Conservation (phyloP, 2,113 vertebrate genomes). For the Podiceps cristatus region DNA sequence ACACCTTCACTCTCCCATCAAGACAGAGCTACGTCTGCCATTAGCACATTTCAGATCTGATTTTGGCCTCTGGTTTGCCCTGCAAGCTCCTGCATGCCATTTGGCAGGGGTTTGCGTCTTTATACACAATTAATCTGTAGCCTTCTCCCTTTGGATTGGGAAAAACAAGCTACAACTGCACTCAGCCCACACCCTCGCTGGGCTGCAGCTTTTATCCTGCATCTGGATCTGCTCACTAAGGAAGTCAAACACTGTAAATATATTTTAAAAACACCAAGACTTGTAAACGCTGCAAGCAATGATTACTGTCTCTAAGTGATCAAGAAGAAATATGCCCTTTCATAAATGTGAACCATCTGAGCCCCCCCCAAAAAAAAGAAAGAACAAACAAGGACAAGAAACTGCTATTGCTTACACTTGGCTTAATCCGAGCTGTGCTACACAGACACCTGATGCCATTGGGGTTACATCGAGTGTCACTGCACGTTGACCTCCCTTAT, state of each 20-base stretch:
- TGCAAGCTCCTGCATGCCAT: background rate
- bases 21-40: background rate
- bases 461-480: background rate
- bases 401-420: background rate
- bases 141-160: background rate
- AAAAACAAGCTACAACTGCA: background rate
- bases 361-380: background rate
- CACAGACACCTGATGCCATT: background rate
- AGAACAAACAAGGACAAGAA: background rate
- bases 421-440: background rate
- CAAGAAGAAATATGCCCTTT: background rate
- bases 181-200: background rate
- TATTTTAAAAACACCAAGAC: background rate
- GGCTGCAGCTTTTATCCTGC: background rate
- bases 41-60: background rate
- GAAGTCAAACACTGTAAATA: background rate
- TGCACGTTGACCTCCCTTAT: background rate
- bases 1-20: background rate
- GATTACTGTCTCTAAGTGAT: background rate
- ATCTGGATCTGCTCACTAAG: background rate
- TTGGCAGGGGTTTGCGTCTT: background rate
- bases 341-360: slow-evolving; percentile 4
- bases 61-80: background rate
- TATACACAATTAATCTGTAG: background rate
- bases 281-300: background rate